Conservation (phyloP, 2,113 vertebrate species). For the Sylvietta virens region DNA sequence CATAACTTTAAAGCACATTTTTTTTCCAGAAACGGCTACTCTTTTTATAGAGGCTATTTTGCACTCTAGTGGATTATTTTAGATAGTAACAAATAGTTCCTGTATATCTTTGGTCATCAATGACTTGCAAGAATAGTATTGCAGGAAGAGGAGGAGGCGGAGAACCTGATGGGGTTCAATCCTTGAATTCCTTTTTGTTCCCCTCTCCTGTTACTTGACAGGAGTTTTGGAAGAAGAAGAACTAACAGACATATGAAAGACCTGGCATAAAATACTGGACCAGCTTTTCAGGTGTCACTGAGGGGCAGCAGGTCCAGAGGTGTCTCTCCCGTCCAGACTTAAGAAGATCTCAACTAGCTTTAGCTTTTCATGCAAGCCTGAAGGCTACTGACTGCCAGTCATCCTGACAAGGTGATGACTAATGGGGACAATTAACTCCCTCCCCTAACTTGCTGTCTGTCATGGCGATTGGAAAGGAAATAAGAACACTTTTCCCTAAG, state of each 20-base stretch:
- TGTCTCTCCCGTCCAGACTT: constrained; percentile 15
- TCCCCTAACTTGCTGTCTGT: constrained; percentile 29
- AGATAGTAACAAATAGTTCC: not conserved
- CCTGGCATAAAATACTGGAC: constrained; percentile 29
- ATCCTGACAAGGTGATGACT: constrained; percentile 61
- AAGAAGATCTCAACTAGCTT: not conserved
- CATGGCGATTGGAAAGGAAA: constrained; percentile 28
- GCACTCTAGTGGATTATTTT: constrained; percentile 1
- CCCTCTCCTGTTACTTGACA: not conserved
- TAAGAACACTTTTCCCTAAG: constrained; percentile 8
- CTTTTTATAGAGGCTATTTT: constrained; percentile 23
- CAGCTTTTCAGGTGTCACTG: constrained; percentile 39
- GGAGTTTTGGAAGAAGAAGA: not conserved
- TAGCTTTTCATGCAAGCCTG: not conserved
- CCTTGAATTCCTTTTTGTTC: not conserved
- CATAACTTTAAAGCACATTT: not conserved
- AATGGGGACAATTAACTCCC: constrained; percentile 37
- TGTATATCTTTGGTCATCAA: not conserved
- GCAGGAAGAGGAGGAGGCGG: not conserved
- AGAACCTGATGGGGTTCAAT: not conserved
- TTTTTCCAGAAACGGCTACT: not conserved
- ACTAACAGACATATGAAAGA: not conserved
- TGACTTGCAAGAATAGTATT: not conserved
- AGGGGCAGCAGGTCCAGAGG: not conserved
- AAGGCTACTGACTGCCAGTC: constrained; percentile 51